Conservation (phyloP, 2,888 invertebrate species). For the Eugnorisma glareosa region DNA sequence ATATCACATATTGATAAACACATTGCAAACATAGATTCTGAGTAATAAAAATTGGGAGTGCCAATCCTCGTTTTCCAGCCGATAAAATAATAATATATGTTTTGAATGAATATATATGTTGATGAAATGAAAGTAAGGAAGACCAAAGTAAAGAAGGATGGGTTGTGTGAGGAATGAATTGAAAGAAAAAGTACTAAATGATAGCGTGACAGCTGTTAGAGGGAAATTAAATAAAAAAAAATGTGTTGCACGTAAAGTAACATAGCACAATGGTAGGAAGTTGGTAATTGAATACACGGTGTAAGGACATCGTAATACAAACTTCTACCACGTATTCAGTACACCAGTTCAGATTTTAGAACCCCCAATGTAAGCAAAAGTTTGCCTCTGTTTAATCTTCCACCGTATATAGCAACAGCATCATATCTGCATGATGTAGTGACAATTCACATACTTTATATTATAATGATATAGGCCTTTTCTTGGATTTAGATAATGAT, state of each 20-base stretch:
- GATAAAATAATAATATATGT: not conserved
- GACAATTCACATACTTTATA: not conserved
- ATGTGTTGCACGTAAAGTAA: not conserved
- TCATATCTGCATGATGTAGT: slow-evolving; percentile 3
- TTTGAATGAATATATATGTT: not conserved
- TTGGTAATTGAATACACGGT: not conserved
- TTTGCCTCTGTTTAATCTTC: not conserved
- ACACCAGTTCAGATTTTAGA: not conserved
- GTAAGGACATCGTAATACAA: not conserved
- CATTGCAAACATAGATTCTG: not conserved
- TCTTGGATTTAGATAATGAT: slow-evolving; percentile 19
- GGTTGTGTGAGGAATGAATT: not conserved
- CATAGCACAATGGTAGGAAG: not conserved
- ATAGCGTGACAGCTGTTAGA: not conserved
- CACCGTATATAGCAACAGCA: not conserved
- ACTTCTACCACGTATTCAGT: not conserved
- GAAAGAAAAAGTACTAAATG: not conserved
- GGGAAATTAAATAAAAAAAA: not conserved
- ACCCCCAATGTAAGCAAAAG: not conserved
- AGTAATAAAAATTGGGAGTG: not conserved
- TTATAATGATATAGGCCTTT: slow-evolving; percentile 6
- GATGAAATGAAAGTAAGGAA: not conserved
- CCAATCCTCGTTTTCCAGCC: not conserved
- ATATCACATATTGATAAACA: not conserved
- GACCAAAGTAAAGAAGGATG: not conserved